Base-by-base conservation (phyloP, 2,888 invertebrate genomes). In the Lasioglossum marginatum region DNA sequence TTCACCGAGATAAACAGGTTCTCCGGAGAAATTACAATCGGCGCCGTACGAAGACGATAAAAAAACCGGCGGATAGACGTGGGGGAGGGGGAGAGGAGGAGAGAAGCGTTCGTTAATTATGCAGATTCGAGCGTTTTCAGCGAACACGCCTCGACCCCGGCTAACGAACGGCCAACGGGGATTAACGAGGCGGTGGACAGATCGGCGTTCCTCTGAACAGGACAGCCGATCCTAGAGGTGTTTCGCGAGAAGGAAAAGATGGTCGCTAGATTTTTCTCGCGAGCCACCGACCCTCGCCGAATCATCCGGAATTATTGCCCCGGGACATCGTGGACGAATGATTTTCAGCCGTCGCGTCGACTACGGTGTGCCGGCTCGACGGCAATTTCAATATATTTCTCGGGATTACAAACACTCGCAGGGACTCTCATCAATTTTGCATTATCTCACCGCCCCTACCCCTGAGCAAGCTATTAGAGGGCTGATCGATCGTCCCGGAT, bases 351-450 rank as follows among this genome's bases (percentile, higher is more conserved):
- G 71, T 79, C 80, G 81, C 52, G 27, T 77, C 52, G 52, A 16
- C 40, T 10, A 27, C 60, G 27, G n/a, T 0, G 57, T 5, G 27
- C 60, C 71, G 81, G 77, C 81, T 85, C 86, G 84, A 79, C 80
- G 88, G 91, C 90, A 91, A 90, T 91, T 91, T 91, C 91, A 91
- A 91, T 91, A 91, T 91, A 91, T 91, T 91, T 91, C 91, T 88
- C 91, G 87, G 91, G 90, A 91, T 88, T 91, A 91, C 91, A 91
- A 91, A 90, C 91, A 91, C 91, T 90, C 91, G 83, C 40, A 83
- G 90, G 84, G 90, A 88, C 91, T 91, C 91, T 91, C 91, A 91
- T 91, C 91, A 91, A 91, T 91, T 91, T 91, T 91, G 91, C 91
- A 91, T 91, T 91, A 91, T 91, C 91, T 91, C 90, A 82, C 91